Evolutionary conservation across 1,140 invertebrate genomes (phyloP).

Genomic region (Drosophila ironensis): DNA sequence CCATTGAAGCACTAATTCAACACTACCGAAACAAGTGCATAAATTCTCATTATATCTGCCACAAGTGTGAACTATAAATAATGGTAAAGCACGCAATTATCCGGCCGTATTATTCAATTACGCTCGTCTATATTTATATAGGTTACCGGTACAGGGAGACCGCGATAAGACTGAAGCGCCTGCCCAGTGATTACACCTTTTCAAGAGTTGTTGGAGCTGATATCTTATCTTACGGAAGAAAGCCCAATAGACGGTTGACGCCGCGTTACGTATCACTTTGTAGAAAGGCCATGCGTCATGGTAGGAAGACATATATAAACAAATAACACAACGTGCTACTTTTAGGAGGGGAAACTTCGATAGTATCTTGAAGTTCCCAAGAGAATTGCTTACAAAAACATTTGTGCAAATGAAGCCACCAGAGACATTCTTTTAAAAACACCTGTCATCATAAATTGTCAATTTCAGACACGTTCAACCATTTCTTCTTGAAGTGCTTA

Average conservation of each 20-base stretch:
- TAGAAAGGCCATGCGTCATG: slow-evolving; percentile 64
- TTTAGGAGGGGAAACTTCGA: too few species aligned
- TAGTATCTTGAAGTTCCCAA: too few species aligned
- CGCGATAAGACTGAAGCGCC: too few species aligned
- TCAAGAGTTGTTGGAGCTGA: not conserved
- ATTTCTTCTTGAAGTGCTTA: too few species aligned
- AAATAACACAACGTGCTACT: too few species aligned
- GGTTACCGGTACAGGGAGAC: slow-evolving; percentile 50
- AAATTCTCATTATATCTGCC: slow-evolving; percentile 16
- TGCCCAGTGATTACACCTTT: too few species aligned
- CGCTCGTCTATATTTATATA: slow-evolving; percentile 66
- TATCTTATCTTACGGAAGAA: slow-evolving; percentile 75
- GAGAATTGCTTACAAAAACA: too few species aligned
- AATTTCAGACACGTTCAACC: too few species aligned
- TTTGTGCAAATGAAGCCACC: too few species aligned
- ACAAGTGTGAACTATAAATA: slow-evolving; percentile 55
- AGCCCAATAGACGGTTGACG: slow-evolving; percentile 49
- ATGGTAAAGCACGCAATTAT: slow-evolving; percentile 43
- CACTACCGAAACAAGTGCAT: slow-evolving; percentile 21
- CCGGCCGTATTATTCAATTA: slow-evolving; percentile 63
- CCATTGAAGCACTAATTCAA: not conserved
- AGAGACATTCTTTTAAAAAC: too few species aligned
- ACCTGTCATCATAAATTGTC: too few species aligned
- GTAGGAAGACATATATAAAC: slow-evolving; percentile 6
- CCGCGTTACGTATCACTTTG: slow-evolving; percentile 3